Percentiles rank a stretch among this genome's conserved stretches.
Conservation (phyloP, 2,888 invertebrate species). For the Polyommatus iphigenia region DNA sequence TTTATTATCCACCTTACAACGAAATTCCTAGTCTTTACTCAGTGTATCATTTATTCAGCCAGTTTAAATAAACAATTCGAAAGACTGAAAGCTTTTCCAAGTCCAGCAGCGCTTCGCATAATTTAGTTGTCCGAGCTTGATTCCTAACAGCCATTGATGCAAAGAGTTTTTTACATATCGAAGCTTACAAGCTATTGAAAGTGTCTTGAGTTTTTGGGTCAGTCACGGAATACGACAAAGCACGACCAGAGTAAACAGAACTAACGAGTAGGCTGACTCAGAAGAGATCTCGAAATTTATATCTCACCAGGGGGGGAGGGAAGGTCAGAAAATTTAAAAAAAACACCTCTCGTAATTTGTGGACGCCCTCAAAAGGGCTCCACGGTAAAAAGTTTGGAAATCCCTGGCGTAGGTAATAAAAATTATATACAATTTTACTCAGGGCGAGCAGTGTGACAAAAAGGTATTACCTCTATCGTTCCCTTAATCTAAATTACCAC, state of each 20-base stretch:
- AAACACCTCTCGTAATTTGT: too few species aligned
- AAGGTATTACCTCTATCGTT: background rate
- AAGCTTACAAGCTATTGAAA: background rate
- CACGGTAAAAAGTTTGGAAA: background rate
- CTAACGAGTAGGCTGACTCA: too few species aligned
- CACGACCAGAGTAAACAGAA: too few species aligned
- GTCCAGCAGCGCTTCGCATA: background rate
- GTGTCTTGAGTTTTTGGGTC: too few species aligned
- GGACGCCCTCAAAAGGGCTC: too few species aligned
- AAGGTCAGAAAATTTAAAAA: too few species aligned
- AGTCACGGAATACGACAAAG: too few species aligned
- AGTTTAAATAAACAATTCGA: background rate
- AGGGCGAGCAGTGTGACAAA: conserved; percentile 3
- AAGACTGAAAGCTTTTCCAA: background rate
- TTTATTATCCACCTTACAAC: too few species aligned
- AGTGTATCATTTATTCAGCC: background rate
- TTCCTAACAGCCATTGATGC: background rate
- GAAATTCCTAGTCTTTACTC: background rate
- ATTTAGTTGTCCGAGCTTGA: background rate
- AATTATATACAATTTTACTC: background rate
- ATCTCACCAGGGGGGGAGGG: too few species aligned
- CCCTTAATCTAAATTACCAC: background rate
- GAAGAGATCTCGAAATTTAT: too few species aligned
- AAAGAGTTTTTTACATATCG: background rate
- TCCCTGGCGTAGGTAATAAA: background rate